Conservation (phyloP, 2,888 invertebrate genomes). For the Piscicola geometra region DNA sequence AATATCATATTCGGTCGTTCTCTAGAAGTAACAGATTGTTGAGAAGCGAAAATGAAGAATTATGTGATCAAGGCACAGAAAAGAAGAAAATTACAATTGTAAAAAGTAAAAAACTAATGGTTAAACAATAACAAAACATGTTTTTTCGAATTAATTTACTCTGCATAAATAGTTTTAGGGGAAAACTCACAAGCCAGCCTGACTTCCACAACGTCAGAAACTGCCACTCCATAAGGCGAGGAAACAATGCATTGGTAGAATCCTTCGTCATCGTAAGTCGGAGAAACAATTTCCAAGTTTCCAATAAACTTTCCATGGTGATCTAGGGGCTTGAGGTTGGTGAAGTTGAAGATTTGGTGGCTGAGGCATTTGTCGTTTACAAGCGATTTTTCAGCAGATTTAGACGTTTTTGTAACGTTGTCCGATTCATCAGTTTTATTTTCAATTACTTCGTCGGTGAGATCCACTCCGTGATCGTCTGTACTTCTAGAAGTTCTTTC, state of each 20-base stretch:
- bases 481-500: too few relatives aligned
- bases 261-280: constrained; percentile 83
- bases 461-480: too few relatives aligned
- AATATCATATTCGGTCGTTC: too few relatives aligned
- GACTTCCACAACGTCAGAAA: constrained; percentile 76
- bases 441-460: too few relatives aligned
- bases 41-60: too few relatives aligned
- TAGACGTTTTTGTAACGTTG: too few relatives aligned
- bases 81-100: too few relatives aligned
- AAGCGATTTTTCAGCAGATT: too few relatives aligned
- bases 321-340: not conserved
- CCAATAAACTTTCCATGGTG: constrained; percentile 61
- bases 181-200: constrained; percentile 66
- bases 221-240: constrained; percentile 38
- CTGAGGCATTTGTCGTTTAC: not conserved
- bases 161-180: too few relatives aligned
- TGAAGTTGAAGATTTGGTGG: not conserved
- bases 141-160: not conserved
- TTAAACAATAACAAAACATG: not conserved
- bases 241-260: constrained; percentile 90
- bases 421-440: too few relatives aligned
- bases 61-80: not conserved
- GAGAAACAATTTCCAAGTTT: constrained; percentile 80
- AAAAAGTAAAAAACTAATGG: not conserved
- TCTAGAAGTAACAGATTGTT: too few relatives aligned